phyloP scores from a whole-genome alignment of 2,113 vertebrate species.

The Eudorcas thomsonii region DNA sequence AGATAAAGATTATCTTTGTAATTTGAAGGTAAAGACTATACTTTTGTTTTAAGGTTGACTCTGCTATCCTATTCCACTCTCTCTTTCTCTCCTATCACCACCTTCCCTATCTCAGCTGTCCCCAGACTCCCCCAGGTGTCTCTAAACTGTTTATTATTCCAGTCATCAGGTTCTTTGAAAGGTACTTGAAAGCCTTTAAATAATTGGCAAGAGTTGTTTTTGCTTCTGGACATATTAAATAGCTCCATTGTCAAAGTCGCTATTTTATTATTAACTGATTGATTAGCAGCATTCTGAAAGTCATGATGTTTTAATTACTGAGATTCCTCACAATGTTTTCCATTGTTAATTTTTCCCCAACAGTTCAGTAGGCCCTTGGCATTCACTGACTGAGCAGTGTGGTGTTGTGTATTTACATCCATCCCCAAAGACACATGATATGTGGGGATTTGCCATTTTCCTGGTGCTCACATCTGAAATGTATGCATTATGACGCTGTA shows the following conservation, averaged over 20 bases:
- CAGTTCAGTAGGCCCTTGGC: neutral
- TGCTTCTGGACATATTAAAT: neutral
- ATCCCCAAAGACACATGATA: neutral
- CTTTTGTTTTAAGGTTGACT: neutral
- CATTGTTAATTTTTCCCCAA: neutral
- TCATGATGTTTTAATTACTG: neutral
- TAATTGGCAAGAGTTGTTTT: neutral
- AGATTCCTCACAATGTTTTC: neutral
- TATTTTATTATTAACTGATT: constrained; percentile 35
- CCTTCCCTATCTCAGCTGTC: neutral
- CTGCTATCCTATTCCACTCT: neutral
- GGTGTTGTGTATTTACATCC: neutral
- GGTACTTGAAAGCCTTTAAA: neutral
- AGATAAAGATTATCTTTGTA: neutral
- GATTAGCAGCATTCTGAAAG: neutral
- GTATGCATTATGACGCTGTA: neutral
- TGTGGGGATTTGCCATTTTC: neutral
- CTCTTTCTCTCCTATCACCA: neutral
- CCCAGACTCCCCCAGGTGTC: neutral
- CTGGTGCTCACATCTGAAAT: neutral
- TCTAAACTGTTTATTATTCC: neutral
- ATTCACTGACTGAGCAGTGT: neutral
- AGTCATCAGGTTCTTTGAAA: neutral
- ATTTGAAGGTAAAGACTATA: neutral
- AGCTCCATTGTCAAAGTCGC: neutral